Base-by-base conservation (phyloP, 2,113 vertebrate genomes). In the Amblyopsis rosae region DNA sequence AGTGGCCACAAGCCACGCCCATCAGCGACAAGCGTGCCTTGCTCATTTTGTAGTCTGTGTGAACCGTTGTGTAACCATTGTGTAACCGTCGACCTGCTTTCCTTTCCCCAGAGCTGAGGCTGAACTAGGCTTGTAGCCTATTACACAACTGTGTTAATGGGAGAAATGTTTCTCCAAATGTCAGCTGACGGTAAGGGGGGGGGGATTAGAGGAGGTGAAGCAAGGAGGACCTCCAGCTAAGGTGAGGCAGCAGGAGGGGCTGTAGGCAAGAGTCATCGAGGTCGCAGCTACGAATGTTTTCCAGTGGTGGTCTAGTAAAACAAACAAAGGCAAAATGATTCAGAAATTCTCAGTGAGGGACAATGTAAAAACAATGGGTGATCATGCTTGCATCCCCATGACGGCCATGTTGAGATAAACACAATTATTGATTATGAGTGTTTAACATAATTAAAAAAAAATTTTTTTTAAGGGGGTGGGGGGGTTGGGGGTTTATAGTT, bases 91-190 rank as follows among this genome's bases (percentile, higher is more conserved):
- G 65, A 64, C 78, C 78, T 61, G 80, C 76, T 76, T 76, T 78
- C 83, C 77, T 87, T 74, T 77, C 84, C 70, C 71, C 68, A 73
- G 75, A 81, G 81, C 71, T 16, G 41, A 77, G 71, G 85, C 86
- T 81, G 76, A 85, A 83, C 79, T 86, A 86, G 74, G 88, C 79
- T 19, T 19, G 80, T 75, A 72, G 79, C 76, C 79, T 81, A 66
- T 26, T 67, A 72, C 78, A 73, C 67, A 80, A 66, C 77, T 82
- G 81, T 86, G 79, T 90, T 82, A 80, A 82, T 83, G 80, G 77
- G 70, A 12, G 67, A 73, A 61, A 70, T 70, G 35, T 78, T 73
- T 73, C 72, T 79, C 72, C 73, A 72, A 65, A 70, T 83, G 85
- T 87, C 85, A 84, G 81, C 75, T 10, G 79, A 84, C 76, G 79